phyloP scores from a whole-genome alignment of 2,888 invertebrate genomes.

The Diplolepis rosae region DNA sequence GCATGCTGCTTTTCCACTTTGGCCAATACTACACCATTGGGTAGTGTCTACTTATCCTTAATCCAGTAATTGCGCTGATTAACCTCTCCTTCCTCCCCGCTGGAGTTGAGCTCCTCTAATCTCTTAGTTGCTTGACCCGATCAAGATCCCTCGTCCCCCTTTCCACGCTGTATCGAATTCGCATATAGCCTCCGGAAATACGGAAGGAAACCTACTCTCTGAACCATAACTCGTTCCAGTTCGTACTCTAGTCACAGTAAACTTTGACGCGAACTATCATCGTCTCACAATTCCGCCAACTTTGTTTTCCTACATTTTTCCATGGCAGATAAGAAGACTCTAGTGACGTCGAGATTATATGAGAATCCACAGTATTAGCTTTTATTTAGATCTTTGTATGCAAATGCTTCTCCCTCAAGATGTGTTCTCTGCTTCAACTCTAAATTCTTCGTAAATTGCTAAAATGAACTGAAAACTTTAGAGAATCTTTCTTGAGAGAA shows the following conservation, averaged over 20 bases:
- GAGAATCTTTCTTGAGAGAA: constrained; percentile 22
- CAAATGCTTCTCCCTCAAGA: constrained; percentile 21
- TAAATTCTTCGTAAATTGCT: constrained; percentile 29
- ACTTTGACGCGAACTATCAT: constrained; percentile 20
- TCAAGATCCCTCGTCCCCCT: constrained; percentile 18
- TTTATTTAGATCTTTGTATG: constrained; percentile 21
- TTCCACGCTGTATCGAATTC: background rate
- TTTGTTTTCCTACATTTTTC: constrained; percentile 8
- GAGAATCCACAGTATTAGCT: constrained; percentile 25
- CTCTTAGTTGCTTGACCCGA: constrained; percentile 30
- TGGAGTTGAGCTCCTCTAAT: constrained; percentile 20
- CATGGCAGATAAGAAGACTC: constrained; percentile 26
- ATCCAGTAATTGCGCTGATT: constrained; percentile 55
- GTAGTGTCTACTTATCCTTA: constrained; percentile 48
- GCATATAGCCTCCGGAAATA: background rate
- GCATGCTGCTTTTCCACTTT: constrained; percentile 13
- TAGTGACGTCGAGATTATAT: constrained; percentile 18
- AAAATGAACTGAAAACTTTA: constrained; percentile 30
- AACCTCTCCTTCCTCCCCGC: constrained; percentile 44
- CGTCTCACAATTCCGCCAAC: constrained; percentile 11
- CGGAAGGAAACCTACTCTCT: constrained; percentile 25
- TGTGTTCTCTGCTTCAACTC: constrained; percentile 22
- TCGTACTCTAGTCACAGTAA: constrained; percentile 16
- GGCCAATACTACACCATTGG: constrained; percentile 29
- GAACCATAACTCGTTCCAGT: constrained; percentile 25